These are phyloP conservation scores for Seriola rivoliana DNA, from an alignment of 2,113 vertebrate genomes.

Conservation along the genomic window DNA sequence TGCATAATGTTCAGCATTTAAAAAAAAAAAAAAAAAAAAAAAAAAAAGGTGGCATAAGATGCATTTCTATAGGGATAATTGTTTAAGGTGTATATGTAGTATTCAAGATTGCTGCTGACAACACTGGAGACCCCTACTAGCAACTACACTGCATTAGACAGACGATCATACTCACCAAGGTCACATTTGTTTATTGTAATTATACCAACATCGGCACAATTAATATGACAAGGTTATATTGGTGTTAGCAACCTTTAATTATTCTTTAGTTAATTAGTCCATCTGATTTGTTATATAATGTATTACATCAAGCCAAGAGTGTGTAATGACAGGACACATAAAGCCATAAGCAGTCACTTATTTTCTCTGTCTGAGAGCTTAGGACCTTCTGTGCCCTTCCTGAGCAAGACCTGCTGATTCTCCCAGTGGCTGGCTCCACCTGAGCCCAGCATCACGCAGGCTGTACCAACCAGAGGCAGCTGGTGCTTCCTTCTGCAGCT, in stretches of 20 bases:
- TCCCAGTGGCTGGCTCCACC: conserved; percentile 20
- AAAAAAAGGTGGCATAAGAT: not conserved
- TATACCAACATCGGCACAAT: not conserved
- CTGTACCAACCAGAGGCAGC: conserved; percentile 15
- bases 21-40: too few species aligned
- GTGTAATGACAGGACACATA: not conserved
- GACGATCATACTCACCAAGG: not conserved
- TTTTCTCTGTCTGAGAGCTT: not conserved
- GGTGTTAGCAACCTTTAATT: too few species aligned
- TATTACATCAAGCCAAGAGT: not conserved
- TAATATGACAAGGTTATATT: too few species aligned
- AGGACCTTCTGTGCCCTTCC: conserved; percentile 24
- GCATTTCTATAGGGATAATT: not conserved
- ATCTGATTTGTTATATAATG: not conserved
- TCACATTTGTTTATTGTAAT: not conserved
- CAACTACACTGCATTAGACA: not conserved
- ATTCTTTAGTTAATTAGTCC: not conserved
- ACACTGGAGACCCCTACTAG: not conserved
- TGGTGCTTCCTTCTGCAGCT: not conserved
- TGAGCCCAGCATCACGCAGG: conserved; percentile 16
- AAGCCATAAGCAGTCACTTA: not conserved
- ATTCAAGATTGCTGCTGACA: not conserved
- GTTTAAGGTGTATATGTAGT: not conserved
- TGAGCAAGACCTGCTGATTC: conserved; percentile 14
- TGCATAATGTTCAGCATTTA: not conserved